A percentile compares a stretch with the other conserved stretches of the same genome.
These are phyloP conservation scores for Apoda limacodes DNA, from an alignment of 2,888 invertebrate species.

Conservation along the genomic window DNA sequence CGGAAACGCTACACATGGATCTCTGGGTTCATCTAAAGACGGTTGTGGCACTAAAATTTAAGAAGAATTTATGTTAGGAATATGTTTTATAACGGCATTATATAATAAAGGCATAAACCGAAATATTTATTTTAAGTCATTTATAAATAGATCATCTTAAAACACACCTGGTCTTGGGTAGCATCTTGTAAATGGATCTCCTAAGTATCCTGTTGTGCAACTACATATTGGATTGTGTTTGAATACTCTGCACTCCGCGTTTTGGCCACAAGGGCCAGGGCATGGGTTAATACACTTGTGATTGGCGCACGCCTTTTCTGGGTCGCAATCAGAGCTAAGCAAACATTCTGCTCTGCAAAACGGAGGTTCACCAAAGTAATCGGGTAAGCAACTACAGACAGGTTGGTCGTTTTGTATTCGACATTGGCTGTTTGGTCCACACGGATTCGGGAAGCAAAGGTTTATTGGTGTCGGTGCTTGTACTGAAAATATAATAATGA, in stretches of 20 bases:
- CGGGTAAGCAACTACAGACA: slow-evolving; percentile 77
- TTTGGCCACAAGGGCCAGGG: slow-evolving; percentile 77
- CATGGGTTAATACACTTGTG: slow-evolving; percentile 80
- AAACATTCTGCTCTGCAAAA: slow-evolving; percentile 76
- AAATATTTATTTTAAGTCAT: too few species aligned
- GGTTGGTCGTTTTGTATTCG: slow-evolving; percentile 69
- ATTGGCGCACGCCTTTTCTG: slow-evolving; percentile 73
- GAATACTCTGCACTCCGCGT: slow-evolving; percentile 77
- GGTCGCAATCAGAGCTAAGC: slow-evolving; percentile 74
- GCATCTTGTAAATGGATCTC: slow-evolving; percentile 77
- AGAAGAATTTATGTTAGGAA: too few species aligned
- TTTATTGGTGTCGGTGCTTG: slow-evolving; percentile 44
- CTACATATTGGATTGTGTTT: slow-evolving; percentile 80
- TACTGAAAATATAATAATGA: slow-evolving; percentile 38
- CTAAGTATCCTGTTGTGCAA: slow-evolving; percentile 71
- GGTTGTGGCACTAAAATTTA: slow-evolving; percentile 43
- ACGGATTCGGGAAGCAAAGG: slow-evolving; percentile 70
- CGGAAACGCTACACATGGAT: slow-evolving; percentile 76
- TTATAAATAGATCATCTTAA: too few species aligned
- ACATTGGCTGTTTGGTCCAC: slow-evolving; percentile 73
- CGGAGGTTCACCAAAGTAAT: slow-evolving; percentile 76
- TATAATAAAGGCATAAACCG: too few species aligned
- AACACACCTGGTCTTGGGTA: slow-evolving; percentile 60
- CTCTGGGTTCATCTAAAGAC: slow-evolving; percentile 42
- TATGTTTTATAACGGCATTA: too few species aligned